These are phyloP conservation scores for Fabriciana adippe DNA, from an alignment of 2,888 invertebrate species.

Conservation along the genomic window DNA sequence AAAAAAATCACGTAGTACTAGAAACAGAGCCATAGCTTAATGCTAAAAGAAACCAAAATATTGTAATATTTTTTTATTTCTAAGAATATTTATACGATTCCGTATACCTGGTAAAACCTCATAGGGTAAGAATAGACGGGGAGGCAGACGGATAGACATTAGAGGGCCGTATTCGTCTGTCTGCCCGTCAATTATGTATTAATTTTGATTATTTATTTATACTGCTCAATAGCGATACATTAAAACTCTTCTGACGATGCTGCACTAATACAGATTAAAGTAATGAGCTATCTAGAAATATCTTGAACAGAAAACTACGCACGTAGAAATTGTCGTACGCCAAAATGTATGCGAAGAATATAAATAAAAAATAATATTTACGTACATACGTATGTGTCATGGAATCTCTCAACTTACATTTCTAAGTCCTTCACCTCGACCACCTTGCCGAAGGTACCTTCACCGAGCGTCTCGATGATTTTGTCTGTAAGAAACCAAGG, in stretches of 20 bases:
- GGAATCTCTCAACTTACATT: constrained; percentile 86
- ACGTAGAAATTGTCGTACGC: background rate
- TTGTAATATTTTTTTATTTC: no score
- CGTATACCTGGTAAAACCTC: no score
- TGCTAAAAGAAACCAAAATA: no score
- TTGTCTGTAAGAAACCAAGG: constrained; percentile 94
- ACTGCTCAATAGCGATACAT: background rate
- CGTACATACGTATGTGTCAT: background rate
- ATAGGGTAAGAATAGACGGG: no score
- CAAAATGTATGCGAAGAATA: no score
- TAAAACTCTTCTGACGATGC: background rate
- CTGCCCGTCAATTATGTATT: no score
- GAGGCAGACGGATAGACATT: no score
- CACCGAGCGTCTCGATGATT: constrained; percentile 98
- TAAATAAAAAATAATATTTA: background rate
- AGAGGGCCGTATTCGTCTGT: no score
- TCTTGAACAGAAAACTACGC: constrained; percentile 7
- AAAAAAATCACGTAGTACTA: no score
- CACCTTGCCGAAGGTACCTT: constrained; percentile 99
- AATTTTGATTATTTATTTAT: no score
- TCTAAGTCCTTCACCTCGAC: constrained; percentile 98
- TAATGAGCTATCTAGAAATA: constrained; percentile 9
- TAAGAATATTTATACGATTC: no score
- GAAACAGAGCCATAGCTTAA: no score
- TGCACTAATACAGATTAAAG: background rate